phyloP scores from a whole-genome alignment of 2,888 invertebrate genomes.

The Phanerotoma sp. region DNA sequence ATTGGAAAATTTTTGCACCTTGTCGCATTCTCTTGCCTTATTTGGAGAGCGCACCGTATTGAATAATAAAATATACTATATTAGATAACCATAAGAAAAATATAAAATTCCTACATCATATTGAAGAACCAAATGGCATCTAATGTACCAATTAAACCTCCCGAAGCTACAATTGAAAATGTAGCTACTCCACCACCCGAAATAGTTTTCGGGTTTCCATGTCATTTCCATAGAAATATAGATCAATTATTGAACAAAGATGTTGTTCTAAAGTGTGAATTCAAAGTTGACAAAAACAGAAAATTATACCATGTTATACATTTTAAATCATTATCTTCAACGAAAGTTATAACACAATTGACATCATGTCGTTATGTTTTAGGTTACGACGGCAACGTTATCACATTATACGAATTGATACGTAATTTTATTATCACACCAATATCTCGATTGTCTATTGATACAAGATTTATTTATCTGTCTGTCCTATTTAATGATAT shows the following conservation, averaged over 20 bases:
- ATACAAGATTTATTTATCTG: background rate
- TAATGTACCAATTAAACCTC: too few relatives aligned
- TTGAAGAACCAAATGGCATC: too few relatives aligned
- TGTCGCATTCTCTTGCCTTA: too few relatives aligned
- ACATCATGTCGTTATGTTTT: background rate
- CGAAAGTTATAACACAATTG: background rate
- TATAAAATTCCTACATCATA: too few relatives aligned
- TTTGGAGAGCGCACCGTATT: too few relatives aligned
- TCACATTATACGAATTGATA: background rate
- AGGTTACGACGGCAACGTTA: background rate
- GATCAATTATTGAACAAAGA: background rate
- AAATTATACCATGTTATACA: background rate
- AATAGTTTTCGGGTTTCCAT: background rate
- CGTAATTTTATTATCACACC: background rate
- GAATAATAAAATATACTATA: too few relatives aligned
- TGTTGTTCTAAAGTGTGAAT: background rate
- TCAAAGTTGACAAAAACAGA: background rate
- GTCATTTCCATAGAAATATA: background rate
- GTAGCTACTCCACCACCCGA: background rate
- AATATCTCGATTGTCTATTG: background rate
- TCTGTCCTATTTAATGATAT: background rate
- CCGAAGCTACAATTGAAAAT: background rate
- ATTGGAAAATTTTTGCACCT: too few relatives aligned
- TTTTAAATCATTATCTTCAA: background rate
- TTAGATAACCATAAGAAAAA: too few relatives aligned